Evolutionary conservation across 2,888 invertebrate genomes (phyloP).

Genomic region (Eilema griseolum): DNA sequence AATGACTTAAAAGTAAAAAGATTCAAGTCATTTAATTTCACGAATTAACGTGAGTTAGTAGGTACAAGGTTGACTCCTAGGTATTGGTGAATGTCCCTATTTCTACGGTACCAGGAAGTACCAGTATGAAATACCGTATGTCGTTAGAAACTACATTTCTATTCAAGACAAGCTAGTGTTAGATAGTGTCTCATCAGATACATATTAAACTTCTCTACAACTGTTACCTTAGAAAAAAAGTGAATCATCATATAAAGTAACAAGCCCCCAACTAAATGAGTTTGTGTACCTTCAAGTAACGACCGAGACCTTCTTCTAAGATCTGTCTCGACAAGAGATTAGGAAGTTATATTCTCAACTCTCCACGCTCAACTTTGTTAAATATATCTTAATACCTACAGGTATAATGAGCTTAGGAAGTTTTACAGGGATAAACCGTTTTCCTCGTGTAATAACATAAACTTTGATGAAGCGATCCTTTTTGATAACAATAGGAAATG

Average conservation of each 20-base stretch:
- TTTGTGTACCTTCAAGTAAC: not conserved
- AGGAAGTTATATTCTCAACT: not conserved
- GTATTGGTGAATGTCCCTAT: too few species aligned
- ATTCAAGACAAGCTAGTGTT: not conserved
- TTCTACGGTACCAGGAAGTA: too few species aligned
- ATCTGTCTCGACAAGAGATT: not conserved
- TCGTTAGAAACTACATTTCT: slow-evolving; percentile 13
- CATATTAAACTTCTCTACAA: not conserved
- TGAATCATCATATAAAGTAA: not conserved
- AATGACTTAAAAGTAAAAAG: too few species aligned
- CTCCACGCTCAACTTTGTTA: not conserved
- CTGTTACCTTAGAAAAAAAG: not conserved
- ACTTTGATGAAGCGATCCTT: slow-evolving; percentile 13
- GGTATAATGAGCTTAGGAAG: not conserved
- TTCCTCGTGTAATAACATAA: slow-evolving; percentile 5
- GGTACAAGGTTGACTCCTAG: too few species aligned
- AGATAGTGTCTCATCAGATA: not conserved
- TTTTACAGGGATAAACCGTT: slow-evolving; percentile 2
- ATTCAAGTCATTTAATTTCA: too few species aligned
- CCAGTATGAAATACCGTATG: not conserved
- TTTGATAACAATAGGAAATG: not conserved
- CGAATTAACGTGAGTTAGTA: too few species aligned
- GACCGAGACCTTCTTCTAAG: not conserved
- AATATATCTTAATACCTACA: slow-evolving; percentile 4
- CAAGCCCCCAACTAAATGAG: slow-evolving; percentile 1